A percentile compares a stretch with the other conserved stretches of the same genome.
These are phyloP conservation scores for Leuctra nigra DNA, from an alignment of 2,888 invertebrate genomes.

Conservation along the genomic window DNA sequence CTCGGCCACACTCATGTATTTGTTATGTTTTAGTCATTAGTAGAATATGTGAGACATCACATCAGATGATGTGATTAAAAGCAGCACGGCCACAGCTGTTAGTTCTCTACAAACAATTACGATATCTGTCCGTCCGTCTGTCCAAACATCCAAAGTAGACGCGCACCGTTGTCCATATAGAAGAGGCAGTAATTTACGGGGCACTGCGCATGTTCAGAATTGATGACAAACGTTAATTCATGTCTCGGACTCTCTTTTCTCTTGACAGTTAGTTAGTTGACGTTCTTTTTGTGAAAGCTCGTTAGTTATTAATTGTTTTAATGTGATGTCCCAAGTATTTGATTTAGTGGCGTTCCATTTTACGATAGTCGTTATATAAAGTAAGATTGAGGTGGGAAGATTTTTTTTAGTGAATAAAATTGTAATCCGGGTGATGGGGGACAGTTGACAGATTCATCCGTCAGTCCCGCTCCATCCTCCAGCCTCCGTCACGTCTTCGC, in stretches of 20 bases:
- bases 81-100: constrained; percentile 15
- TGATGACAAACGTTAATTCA: constrained; percentile 1
- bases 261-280: no score
- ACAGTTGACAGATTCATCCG: not conserved
- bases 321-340: no score
- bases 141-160: constrained; percentile 1
- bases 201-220: constrained; percentile 8
- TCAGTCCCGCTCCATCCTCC: not conserved
- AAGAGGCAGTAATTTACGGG: constrained; percentile 11
- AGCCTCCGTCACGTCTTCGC: not conserved
- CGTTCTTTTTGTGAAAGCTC: no score
- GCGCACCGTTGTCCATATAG: not conserved
- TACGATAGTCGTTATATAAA: no score
- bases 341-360: no score
- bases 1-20: not conserved
- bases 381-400: no score
- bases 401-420: no score
- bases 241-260: no score
- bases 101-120: constrained; percentile 15
- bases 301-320: no score
- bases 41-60: constrained; percentile 12
- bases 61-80: constrained; percentile 11
- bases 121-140: constrained; percentile 16
- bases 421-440: no score
- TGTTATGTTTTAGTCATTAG: constrained; percentile 13